Conservation (phyloP, 1,140 invertebrate genomes). For the Whitmania pigra region DNA sequence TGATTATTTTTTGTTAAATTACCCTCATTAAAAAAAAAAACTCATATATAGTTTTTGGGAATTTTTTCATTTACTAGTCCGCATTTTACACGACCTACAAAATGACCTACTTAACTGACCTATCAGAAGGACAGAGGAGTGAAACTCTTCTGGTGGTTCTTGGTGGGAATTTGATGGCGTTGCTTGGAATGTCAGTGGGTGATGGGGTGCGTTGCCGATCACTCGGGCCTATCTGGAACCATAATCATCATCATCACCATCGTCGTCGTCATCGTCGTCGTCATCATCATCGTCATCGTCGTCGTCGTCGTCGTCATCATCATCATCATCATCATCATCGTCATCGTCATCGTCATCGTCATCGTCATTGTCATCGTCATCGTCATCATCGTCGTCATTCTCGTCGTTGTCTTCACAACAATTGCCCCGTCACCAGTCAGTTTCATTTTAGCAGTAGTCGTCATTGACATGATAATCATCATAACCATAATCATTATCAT, state of each 20-base stretch:
- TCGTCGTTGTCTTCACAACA: neutral
- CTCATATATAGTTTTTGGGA: too few species aligned
- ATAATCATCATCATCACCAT: neutral
- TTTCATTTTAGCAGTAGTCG: too few species aligned
- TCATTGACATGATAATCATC: conserved; percentile 38
- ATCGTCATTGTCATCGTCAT: neutral
- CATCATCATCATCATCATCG: neutral
- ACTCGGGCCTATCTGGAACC: conserved; percentile 15
- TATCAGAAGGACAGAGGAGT: too few species aligned
- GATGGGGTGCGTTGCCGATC: conserved; percentile 26
- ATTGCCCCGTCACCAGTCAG: too few species aligned
- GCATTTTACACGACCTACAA: too few species aligned
- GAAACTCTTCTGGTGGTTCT: too few species aligned
- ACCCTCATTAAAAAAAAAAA: too few species aligned
- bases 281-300: neutral
- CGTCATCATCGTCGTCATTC: neutral
- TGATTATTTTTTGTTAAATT: too few species aligned
- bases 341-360: neutral
- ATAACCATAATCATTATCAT: conserved; percentile 33
- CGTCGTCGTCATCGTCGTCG: neutral
- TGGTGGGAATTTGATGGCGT: too few species aligned
- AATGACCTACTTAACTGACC: too few species aligned
- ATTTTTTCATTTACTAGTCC: too few species aligned
- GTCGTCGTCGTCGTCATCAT: neutral
- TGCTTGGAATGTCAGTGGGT: too few species aligned